Evolutionary conservation across 2,797 vertebrate species (phyloP), one percentile per base, ranked within the genome.

Genomic region (Menidia menidia): DNA sequence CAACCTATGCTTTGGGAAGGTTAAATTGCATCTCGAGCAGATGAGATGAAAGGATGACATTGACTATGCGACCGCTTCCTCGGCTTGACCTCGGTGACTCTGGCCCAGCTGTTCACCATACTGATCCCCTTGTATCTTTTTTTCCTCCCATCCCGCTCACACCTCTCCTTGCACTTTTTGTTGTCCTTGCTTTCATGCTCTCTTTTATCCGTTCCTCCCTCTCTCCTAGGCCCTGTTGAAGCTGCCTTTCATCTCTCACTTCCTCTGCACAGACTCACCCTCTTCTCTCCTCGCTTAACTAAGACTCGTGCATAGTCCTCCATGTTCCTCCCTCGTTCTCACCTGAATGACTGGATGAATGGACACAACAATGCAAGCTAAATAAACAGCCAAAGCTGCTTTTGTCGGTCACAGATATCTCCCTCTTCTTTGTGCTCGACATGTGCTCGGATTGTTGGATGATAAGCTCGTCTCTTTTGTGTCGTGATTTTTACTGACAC

Each of bases 41-140:
- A 61, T 18, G 52, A 87, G 85, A 87, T 89, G 81, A 91, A 89
- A 92, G 85, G 73, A 82, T 77, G 89, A 87, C 88, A 68, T 89
- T 90, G 88, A 78, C 79, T 63, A 61, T 50, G 72, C 50, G 52
- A 74, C 75, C 64, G 73, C 81, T 74, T 81, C 87, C 86, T 85
- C 84, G 83, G 80, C 77, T 58, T 86, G 88, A 92, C 87, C 87
- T 52, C 58, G 0, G 42, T 4, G 77, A 87, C 83, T 81, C 66
- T 14, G 15, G 75, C 63, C 88, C 92, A 90, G 91, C 90, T 92
- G 91, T 90, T 86, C 84, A 30, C 63, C 64, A 14, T 45, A 64
- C 77, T 83, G 75, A 86, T 78, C 81, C 73, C 67, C 60, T 42
- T 77, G 70, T 68, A 53, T 83, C 51, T 65, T 54, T 77, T 77